Evolutionary conservation across 2,797 vertebrate species (phyloP).

Genomic region (Macrochelys suwanniensis): DNA sequence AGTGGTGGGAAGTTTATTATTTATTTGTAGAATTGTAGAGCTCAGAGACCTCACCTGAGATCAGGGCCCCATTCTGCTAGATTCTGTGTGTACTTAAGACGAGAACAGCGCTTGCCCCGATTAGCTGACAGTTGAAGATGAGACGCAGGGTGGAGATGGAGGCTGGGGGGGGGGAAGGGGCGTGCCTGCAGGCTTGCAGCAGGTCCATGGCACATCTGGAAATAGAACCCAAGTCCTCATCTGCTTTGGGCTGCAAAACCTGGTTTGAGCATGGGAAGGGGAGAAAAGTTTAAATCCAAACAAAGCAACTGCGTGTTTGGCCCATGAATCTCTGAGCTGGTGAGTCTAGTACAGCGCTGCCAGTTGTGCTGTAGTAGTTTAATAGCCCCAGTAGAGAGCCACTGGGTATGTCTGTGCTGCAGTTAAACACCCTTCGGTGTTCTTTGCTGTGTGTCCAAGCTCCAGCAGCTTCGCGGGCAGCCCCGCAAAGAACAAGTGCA

Average conservation of each 20-base stretch:
- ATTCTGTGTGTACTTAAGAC: not conserved
- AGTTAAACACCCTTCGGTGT: not conserved
- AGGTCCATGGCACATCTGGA: not conserved
- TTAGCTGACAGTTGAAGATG: not conserved
- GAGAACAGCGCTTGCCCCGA: not conserved
- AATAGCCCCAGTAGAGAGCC: too few relatives aligned
- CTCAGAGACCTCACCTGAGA: not conserved
- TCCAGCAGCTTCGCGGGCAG: not conserved
- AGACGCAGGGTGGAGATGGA: not conserved
- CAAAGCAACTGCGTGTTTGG: not conserved
- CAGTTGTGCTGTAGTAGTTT: too few relatives aligned
- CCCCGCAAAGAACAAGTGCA: not conserved
- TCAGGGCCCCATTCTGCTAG: not conserved
- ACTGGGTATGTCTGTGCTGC: too few relatives aligned
- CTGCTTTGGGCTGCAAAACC: not conserved
- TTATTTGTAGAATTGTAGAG: not conserved
- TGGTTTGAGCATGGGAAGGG: not conserved
- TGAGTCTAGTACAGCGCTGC: too few relatives aligned
- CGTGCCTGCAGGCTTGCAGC: not conserved
- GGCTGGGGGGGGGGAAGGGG: not conserved
- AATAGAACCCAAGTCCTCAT: not conserved
- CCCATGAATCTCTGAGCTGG: not conserved
- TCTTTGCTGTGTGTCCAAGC: not conserved
- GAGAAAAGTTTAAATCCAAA: not conserved
- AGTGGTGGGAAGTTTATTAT: not conserved